Evolutionary conservation across 1,140 invertebrate genomes (phyloP), one percentile per base, ranked within the genome.

Genomic region (Scaptodrosophila lebanonensis): DNA sequence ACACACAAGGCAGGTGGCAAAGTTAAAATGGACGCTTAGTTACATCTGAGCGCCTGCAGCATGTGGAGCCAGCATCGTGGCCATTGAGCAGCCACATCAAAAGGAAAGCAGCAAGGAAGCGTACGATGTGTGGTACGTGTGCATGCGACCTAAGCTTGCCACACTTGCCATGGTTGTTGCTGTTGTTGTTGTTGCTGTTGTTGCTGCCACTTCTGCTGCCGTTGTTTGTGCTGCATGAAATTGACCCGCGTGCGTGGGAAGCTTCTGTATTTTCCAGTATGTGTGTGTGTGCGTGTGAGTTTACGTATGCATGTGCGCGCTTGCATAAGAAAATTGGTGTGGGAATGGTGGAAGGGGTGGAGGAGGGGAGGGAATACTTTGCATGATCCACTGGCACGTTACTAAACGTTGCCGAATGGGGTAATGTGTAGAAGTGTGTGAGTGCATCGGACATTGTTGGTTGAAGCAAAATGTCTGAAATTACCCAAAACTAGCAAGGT

Each of bases 21-120:
- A 57, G 71, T 53, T 69, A 53, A 51, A 75, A 66, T 60, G 70
- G 54, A 75, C 70, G 73, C 79, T 79, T 79, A 79, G 73, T 79
- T 79, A 79, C 73, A 79, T 60, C 75, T 68, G 75, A 69, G 73
- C 69, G 73, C 68, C 73, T 77, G 73, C 33, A 8, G 22, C 57
- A 53, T 45, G 25, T 25, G 17, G 32, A 50, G 61, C 44, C 39
- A 39, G 67, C 65, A 69, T 58, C 8, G 22, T 25, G 3, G 22
- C 22, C 22, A 4, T 25, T 25, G 3, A 4, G 22, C 3, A 25
- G 71, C 62, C 54, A 66, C 62, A 65, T 49, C 62, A 63, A 77
- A 76, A 65, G 38, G 47, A 63, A 59, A 30, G 22, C 61, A 29
- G 49, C 13, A 33, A 18, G 20, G 29, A 58, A 8, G 47, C 51